Base-by-base conservation (phyloP, 2,113 vertebrate genomes). In the Bubo blakistoni region DNA sequence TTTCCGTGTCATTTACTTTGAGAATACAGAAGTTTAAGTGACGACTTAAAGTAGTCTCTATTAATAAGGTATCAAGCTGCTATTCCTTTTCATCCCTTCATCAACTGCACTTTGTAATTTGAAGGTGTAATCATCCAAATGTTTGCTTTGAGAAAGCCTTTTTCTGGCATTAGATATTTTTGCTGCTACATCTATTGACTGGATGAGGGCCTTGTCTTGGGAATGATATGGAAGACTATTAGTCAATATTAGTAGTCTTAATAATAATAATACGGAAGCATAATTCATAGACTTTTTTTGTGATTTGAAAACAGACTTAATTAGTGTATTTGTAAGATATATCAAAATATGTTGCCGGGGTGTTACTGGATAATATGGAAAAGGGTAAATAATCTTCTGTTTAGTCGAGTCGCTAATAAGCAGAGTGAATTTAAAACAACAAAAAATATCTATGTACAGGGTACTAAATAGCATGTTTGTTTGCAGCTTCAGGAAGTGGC, bases 401-500 rank as follows among this genome's bases (percentile, higher is more conserved):
- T 88, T 38, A 66, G 22, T 9, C 22, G 49, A 52, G 7, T 40
- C 71, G 8, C 67, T n/a, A 84, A 16, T 67, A 49, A 71, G 29
- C 30, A 67, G 44, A 70, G 9, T 62, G 17, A 83, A 36, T 91
- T 83, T 76, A 58, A 67, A 82, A n/a, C 17, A 62, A 14, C 11
- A 54, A 15, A 74, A 57, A 19, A 15, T 40, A 25, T 20, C 13
- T 51, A 5, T 36, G 10, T 88, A 19, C 22, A 44, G 38, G 54
- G 20, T 80, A 66, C 49, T 94, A 70, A 89, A 66, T 12, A 65
- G 44, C 62, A 65, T 49, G 42, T 71, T 70, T 62, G 57, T 80
- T 90, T 85, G 44, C 62, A 88, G n/a, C 80, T 96, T 83, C 52
- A 69, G 58, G 17, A 90, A 86, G 36, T 63, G 17, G 16, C 57